Conservation (phyloP, 2,113 vertebrate genomes). For the Ranitomeya variabilis region DNA sequence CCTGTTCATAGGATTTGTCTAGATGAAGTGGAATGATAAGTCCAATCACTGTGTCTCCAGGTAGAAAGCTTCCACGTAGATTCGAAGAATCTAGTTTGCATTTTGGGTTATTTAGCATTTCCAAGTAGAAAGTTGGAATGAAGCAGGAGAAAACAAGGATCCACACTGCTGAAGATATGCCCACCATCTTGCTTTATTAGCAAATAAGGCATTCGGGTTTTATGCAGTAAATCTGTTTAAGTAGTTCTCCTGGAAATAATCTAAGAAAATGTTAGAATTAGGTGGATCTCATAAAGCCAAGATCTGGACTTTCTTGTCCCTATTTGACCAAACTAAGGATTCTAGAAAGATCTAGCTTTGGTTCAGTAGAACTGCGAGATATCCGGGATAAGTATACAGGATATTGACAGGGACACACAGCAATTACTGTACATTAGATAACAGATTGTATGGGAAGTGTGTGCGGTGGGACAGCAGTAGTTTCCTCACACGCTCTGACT, state of each 20-base stretch:
- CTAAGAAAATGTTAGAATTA: not conserved
- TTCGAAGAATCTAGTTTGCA: not conserved
- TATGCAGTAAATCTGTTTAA: too few relatives aligned
- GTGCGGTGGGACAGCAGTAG: not conserved
- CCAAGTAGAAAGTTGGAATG: not conserved
- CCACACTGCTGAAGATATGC: not conserved
- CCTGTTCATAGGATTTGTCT: not conserved
- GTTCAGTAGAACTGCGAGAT: not conserved
- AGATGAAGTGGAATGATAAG: slow-evolving; percentile 1
- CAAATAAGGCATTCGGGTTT: not conserved
- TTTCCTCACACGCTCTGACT: not conserved
- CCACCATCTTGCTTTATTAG: not conserved
- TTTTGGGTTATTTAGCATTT: not conserved
- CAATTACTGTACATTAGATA: not conserved
- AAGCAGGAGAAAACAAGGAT: not conserved
- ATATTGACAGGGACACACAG: not conserved
- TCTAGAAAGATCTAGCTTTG: not conserved
- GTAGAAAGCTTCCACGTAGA: not conserved
- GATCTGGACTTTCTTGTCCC: not conserved
- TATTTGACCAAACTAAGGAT: not conserved
- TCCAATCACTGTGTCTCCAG: slow-evolving; percentile 3
- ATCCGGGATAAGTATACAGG: not conserved
- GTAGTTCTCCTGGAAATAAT: not conserved
- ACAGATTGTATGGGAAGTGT: too few relatives aligned
- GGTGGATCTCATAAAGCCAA: not conserved